Evolutionary conservation across 37 sponge, comb jelly and placozoan species (phyloP), one percentile per base, ranked within the genome.

Genomic region (Cladorhizidae sp.): DNA sequence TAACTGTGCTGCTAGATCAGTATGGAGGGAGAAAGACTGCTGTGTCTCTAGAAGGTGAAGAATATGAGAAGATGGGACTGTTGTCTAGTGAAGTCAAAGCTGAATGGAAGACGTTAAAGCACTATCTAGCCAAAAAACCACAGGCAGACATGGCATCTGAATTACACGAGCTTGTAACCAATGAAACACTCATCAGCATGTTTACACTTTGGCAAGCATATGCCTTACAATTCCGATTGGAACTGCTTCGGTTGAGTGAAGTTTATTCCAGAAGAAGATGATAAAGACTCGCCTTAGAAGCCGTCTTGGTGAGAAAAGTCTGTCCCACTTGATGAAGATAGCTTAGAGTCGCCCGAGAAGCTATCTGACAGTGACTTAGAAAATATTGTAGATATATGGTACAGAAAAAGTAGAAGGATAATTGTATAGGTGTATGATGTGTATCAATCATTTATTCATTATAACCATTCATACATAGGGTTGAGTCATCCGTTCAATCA

Each of bases 211-310:
- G 45, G 5, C n/a, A n/a, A 65, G 17, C 11, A 26, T 65, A 6
- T 32, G 49, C 40, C 33, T 65, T 7, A 32, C 64, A 54, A 69
- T 87, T 63, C 88, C 82, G 42, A 81, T 87, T 61, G 57, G 72
- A 28, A 78, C 86, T 37, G 86, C 86, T 41, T 79, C 86, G n/a
- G 81, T 87, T 41, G 88, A 87, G 40, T n/a, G 88, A 63, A 81
- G 82, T 39, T 85, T 77, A 38, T 78, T 59, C 64, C 80, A 79
- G 58, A 81, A 81, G 88, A 87, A 87, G 39, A 67, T 87, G 68
- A 81, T 87, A 36, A 87, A 87, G 76, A 77, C 67, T 38, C 59
- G 82, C 36, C 72, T 88, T 3, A 56, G 84, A 62, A 88, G 49
- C 39, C 39, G 89, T 6, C 33, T 88, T 8, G 17, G 33, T 56